A percentile compares a stretch with the other conserved stretches of the same genome.
phyloP scores from a whole-genome alignment of 1,140 invertebrate genomes.

The Procambarus clarkii region DNA sequence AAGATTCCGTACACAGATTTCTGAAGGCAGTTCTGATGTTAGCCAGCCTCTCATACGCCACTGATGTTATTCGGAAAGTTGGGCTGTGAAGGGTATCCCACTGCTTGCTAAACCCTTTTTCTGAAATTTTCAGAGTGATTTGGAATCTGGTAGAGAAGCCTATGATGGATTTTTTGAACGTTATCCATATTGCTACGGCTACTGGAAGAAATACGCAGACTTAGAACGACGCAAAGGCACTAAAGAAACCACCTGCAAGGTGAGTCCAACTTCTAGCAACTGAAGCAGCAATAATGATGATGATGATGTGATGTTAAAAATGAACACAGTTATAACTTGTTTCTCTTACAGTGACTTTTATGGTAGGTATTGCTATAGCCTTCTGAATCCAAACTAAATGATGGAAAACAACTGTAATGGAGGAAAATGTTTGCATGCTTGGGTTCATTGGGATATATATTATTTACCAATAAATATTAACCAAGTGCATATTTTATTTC shows the following conservation, averaged over 20 bases:
- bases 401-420: slow-evolving; percentile 48
- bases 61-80: too few species aligned
- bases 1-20: too few species aligned
- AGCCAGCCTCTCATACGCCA: too few species aligned
- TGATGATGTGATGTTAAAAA: slow-evolving; percentile 52
- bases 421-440: slow-evolving; percentile 58
- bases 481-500: slow-evolving; percentile 24
- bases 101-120: too few species aligned
- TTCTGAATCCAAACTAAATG: slow-evolving; percentile 52
- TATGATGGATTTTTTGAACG: slow-evolving; percentile 95
- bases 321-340: slow-evolving; percentile 42
- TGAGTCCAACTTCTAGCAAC: slow-evolving; percentile 38
- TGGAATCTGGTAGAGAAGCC: slow-evolving; percentile 92
- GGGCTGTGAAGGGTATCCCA: too few species aligned
- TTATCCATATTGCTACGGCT: slow-evolving; percentile 99
- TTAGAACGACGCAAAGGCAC: slow-evolving; percentile 92
- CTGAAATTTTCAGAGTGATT: slow-evolving; percentile 80
- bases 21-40: too few species aligned
- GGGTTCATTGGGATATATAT: slow-evolving; percentile 52
- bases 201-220: slow-evolving; percentile 99
- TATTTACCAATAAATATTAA: slow-evolving; percentile 33
- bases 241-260: slow-evolving; percentile 85
- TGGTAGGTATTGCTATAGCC: slow-evolving; percentile 51
- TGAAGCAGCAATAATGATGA: not conserved
- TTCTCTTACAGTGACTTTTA: slow-evolving; percentile 36